phyloP scores from a whole-genome alignment of 2,113 vertebrate genomes.

The Percopsis transmontana region DNA sequence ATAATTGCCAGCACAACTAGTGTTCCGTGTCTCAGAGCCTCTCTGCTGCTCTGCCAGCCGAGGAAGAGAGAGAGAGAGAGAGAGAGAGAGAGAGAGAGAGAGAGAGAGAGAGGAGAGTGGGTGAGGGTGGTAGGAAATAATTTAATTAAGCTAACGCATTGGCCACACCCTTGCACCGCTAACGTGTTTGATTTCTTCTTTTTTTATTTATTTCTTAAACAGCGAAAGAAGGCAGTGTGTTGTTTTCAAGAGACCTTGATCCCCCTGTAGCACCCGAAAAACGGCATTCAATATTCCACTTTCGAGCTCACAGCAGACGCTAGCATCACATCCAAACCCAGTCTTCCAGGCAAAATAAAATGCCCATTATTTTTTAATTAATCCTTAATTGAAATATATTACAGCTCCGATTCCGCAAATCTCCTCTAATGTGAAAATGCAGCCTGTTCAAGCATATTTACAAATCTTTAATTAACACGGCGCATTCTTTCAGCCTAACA shows the following conservation, averaged over 20 bases:
- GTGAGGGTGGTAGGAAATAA: slow-evolving; percentile 47
- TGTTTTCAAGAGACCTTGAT: slow-evolving; percentile 67
- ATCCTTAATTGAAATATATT: slow-evolving; percentile 99
- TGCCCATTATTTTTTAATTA: slow-evolving; percentile 98
- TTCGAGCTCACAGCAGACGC: slow-evolving; percentile 83
- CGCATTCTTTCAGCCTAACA: slow-evolving; percentile 93
- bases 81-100: slow-evolving; percentile 65
- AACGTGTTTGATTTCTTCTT: slow-evolving; percentile 49
- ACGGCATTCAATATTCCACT: slow-evolving; percentile 68
- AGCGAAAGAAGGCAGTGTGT: slow-evolving; percentile 31
- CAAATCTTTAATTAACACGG: slow-evolving; percentile 96
- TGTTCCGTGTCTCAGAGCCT: slow-evolving; percentile 95
- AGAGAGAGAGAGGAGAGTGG: slow-evolving; percentile 74
- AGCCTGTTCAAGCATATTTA: slow-evolving; percentile 96
- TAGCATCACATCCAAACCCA: slow-evolving; percentile 83
- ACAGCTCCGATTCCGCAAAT: slow-evolving; percentile 93
- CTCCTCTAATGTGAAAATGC: slow-evolving; percentile 96
- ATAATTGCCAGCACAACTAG: slow-evolving; percentile 97
- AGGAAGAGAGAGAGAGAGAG: slow-evolving; percentile 66
- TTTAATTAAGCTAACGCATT: slow-evolving; percentile 72
- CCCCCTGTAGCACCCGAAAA: slow-evolving; percentile 38
- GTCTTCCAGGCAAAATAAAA: slow-evolving; percentile 97
- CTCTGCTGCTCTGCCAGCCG: slow-evolving; percentile 89
- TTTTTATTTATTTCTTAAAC: slow-evolving; percentile 39
- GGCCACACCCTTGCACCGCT: slow-evolving; percentile 56